These are phyloP conservation scores for Drosophila melanica DNA, from an alignment of 1,140 invertebrate species.

Conservation along the genomic window DNA sequence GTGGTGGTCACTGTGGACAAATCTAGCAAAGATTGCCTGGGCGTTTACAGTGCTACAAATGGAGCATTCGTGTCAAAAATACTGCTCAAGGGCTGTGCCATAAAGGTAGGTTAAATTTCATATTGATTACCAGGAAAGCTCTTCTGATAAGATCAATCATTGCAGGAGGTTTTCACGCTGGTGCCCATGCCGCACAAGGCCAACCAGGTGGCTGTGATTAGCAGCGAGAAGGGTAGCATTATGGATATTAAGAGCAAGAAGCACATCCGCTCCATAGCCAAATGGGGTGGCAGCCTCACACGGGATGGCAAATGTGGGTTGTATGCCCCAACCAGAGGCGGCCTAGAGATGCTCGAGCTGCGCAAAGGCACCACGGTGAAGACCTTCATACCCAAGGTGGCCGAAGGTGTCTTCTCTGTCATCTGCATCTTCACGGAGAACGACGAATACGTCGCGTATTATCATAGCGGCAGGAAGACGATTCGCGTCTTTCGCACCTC, in stretches of 20 bases:
- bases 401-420: slow-evolving; percentile 98
- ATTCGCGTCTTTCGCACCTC: slow-evolving; percentile 94
- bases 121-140: not conserved
- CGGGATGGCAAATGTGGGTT: slow-evolving; percentile 95
- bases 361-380: slow-evolving; percentile 92
- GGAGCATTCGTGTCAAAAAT: slow-evolving; percentile 92
- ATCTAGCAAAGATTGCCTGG: slow-evolving; percentile 91
- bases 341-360: slow-evolving; percentile 94
- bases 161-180: slow-evolving; percentile 87
- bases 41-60: slow-evolving; percentile 92
- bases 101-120: slow-evolving; percentile 85
- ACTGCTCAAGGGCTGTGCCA: slow-evolving; percentile 86
- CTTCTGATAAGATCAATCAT: not conserved
- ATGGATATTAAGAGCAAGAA: slow-evolving; percentile 93
- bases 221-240: slow-evolving; percentile 94
- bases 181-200: slow-evolving; percentile 92
- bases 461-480: slow-evolving; percentile 95
- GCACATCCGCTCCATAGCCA: slow-evolving; percentile 90
- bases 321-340: slow-evolving; percentile 96
- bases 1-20: slow-evolving; percentile 93
- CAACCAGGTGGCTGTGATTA: slow-evolving; percentile 93
- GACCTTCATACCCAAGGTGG: slow-evolving; percentile 95
- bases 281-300: slow-evolving; percentile 93
- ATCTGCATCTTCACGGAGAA: slow-evolving; percentile 97
- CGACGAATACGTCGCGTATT: slow-evolving; percentile 98